Evolutionary conservation across 2,113 vertebrate genomes (phyloP).

Genomic region (Verasper variegatus): DNA sequence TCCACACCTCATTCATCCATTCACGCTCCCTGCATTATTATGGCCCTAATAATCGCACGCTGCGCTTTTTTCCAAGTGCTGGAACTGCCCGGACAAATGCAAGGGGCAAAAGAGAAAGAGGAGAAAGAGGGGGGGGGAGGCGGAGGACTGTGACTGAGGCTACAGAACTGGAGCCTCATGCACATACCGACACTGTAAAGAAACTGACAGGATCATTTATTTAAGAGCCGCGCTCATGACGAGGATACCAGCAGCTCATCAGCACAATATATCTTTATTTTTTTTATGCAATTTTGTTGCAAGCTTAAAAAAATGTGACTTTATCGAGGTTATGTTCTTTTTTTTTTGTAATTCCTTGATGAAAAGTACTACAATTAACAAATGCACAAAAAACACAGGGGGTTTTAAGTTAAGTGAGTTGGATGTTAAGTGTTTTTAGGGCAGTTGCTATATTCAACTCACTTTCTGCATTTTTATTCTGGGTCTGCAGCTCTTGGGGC

Average conservation of each 20-base stretch:
- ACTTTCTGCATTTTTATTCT: too few species aligned
- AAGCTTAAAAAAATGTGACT: too few species aligned
- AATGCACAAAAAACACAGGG: too few species aligned
- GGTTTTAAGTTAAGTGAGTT: too few species aligned
- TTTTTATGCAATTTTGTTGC: too few species aligned
- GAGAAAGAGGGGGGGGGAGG: constrained; percentile 16
- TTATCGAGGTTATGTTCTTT: too few species aligned
- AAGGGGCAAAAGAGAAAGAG: constrained; percentile 55
- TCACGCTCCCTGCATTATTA: constrained; percentile 69
- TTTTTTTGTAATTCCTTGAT: too few species aligned
- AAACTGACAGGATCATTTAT: background rate
- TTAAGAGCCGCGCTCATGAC: constrained; percentile 2
- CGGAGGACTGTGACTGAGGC: constrained; percentile 30
- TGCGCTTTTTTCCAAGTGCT: constrained; percentile 65
- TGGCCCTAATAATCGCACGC: constrained; percentile 71
- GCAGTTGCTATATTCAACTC: too few species aligned
- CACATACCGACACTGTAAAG: constrained; percentile 76
- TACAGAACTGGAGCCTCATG: constrained; percentile 49
- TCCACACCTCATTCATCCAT: constrained; percentile 70
- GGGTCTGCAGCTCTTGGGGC: too few species aligned
- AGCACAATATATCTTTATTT: background rate
- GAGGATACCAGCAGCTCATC: background rate
- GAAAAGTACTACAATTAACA: too few species aligned
- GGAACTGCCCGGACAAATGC: constrained; percentile 70
- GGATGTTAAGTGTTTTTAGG: too few species aligned